Base-by-base conservation (phyloP, 2,113 vertebrate species). In the Proteles cristata region DNA sequence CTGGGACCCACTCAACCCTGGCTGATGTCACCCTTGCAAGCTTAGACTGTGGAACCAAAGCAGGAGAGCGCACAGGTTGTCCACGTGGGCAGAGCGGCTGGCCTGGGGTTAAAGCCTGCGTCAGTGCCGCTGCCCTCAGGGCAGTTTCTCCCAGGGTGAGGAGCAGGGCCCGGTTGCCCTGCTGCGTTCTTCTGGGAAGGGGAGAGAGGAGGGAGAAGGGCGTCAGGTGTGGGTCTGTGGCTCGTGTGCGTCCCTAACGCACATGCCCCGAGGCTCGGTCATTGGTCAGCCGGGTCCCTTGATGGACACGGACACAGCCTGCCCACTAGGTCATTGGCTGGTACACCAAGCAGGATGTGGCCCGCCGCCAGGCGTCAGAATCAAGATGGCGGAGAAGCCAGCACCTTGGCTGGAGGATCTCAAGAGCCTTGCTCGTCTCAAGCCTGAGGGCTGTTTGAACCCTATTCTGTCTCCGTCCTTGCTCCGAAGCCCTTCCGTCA, bases 401-500 rank as follows among this genome's bases (percentile, higher is more conserved):
- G 2, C 19, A 0, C 4, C 10, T 43, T 16, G 35, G 16, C 16
- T 68, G 28, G 39, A 79, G 23, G 35, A 35, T 7, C 63, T 35
- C 16, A 15, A 5, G 15, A 25, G 11, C 68, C 61, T 15, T 63
- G 21, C 8, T 15, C 7, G 4, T 16, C 0, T 0, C 48, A 35
- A 11, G 4, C 31, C 1, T 1, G 6, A 33, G 33, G 31, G 43
- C 45, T 12, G 0, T 61, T 28, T 23, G 21, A 65, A 16, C 55
- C 25, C 15, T 0, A 0, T 1, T 33, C 25, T 2, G 26, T 5
- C 48, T 26, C 21, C 2, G 2, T 35, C 43, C 45, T 48, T n/a
- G 79, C 21, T 53, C 63, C 15, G 0, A 10, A 33, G 73, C 2
- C 58, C 35, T n/a, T 9, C 0, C 0, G 0, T 45, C 1, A 3